A percentile compares a stretch with the other conserved stretches of the same genome.
Conservation (phyloP, 2,113 vertebrate genomes). For the Trichechus manatus region DNA sequence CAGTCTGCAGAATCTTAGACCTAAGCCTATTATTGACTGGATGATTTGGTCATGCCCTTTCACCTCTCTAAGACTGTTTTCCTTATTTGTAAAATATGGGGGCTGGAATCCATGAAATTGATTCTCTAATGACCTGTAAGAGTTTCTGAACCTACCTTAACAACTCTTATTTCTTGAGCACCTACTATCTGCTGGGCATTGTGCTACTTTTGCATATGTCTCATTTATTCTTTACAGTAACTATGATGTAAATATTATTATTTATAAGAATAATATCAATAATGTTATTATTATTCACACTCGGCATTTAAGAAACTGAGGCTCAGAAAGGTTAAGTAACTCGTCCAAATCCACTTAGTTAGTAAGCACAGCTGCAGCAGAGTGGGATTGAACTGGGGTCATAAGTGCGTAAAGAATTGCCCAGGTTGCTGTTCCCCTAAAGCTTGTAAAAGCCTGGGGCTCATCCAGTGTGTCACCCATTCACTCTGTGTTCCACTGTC, state of each 20-base stretch:
- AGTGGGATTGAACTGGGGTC: not conserved
- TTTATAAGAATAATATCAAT: not conserved
- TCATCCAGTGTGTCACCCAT: not conserved
- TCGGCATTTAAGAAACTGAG: not conserved
- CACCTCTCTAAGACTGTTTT: slow-evolving; percentile 13
- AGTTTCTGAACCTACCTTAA: slow-evolving; percentile 29
- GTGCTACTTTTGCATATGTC: not conserved
- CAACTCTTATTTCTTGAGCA: not conserved
- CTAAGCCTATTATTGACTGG: not conserved
- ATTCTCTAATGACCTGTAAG: slow-evolving; percentile 10
- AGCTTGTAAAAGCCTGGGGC: not conserved
- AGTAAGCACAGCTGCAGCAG: not conserved
- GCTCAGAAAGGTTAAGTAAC: not conserved
- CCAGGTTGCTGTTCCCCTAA: not conserved
- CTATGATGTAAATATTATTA: not conserved
- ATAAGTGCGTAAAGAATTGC: not conserved
- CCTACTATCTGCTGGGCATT: slow-evolving; percentile 13
- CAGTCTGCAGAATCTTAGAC: not conserved
- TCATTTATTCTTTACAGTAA: slow-evolving; percentile 14
- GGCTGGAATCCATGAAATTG: not conserved
- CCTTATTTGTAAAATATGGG: slow-evolving; percentile 16
- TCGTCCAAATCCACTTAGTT: not conserved
- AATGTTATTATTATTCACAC: not conserved
- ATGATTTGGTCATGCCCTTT: not conserved
- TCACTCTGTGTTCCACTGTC: slow-evolving; percentile 6